Base-by-base conservation (phyloP, 2,113 vertebrate genomes). In the Leiothrix lutea region DNA sequence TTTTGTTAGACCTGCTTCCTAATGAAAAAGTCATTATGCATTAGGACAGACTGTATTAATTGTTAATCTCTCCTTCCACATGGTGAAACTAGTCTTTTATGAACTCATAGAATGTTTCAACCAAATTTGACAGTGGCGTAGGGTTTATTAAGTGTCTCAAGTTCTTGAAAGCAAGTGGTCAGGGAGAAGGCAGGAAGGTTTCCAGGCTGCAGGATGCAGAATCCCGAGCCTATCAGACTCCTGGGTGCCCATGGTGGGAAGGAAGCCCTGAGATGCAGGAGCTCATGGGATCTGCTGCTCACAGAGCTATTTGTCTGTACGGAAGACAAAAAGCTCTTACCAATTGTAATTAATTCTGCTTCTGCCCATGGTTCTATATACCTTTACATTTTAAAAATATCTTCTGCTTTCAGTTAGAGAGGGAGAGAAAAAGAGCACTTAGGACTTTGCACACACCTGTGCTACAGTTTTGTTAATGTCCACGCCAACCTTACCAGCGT, bases 401-500 rank as follows among this genome's bases (percentile, higher is more conserved):
- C 4, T n/a, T 3, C 29, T 54, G 40, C 8, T 82, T 82, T 88
- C 14, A 65, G 25, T 48, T 53, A n/a, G 42, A 35, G 57, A 19
- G 24, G 14, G 23, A 61, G 50, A 54, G n/a, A 22, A 57, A 50
- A 33, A 42, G 25, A n/a, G 26, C 47, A 3, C 12, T 25, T 26
- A 28, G 45, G 40, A 29, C 22, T 69, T 89, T 9, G 31, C 22
- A 62, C 24, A 10, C 15, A 35, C 7, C 8, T 22, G 19, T 33
- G 38, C 65, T 67, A 35, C 7, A 2, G 25, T 58, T 87, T 15
- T 50, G 29, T 50, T 44, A 25, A 12, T 2, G 10, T 35, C 4
- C 0, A 0, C 2, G 3, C 24, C 1, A 6, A 25, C 16, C 11
- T 54, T 51, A 72, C 9, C 21, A 58, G 36, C 0, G 0, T 36